Percentiles rank a stretch among this genome's conserved stretches.
These are phyloP conservation scores for Lanius ludovicianus DNA, from an alignment of 2,113 vertebrate genomes.

Conservation along the genomic window DNA sequence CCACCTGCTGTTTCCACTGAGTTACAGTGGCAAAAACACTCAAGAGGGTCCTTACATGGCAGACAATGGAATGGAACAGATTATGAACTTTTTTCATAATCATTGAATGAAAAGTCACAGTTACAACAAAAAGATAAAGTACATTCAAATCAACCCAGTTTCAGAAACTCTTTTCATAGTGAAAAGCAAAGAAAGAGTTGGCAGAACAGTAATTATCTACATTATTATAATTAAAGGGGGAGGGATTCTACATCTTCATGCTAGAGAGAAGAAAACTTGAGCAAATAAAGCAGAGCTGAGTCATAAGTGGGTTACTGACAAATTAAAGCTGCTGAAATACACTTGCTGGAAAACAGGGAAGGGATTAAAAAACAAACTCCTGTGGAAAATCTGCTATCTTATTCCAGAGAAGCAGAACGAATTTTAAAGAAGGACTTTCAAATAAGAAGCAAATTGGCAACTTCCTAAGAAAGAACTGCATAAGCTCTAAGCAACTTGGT, in stretches of 20 bases:
- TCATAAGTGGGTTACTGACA: conserved; percentile 23
- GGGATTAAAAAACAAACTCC: conserved; percentile 45
- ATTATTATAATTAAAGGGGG: conserved; percentile 12
- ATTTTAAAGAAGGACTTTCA: conserved; percentile 46
- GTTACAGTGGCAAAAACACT: neutral
- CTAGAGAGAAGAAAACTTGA: neutral
- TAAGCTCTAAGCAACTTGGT: conserved; percentile 39
- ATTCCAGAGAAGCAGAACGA: conserved; percentile 36
- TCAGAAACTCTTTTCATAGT: neutral
- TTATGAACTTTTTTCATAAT: neutral
- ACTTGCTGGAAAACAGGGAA: neutral
- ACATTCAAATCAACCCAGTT: neutral
- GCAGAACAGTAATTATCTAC: conserved; percentile 15
- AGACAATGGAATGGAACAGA: neutral
- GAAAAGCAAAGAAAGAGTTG: neutral
- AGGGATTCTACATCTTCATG: neutral
- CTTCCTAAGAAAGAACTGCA: conserved; percentile 31
- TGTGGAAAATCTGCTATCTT: conserved; percentile 55
- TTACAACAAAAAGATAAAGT: neutral
- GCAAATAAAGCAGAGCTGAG: conserved; percentile 18
- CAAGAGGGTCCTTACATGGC: neutral
- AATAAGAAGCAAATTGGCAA: conserved; percentile 50
- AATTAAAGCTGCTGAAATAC: conserved; percentile 39
- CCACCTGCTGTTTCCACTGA: neutral
- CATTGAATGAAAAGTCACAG: neutral